These are phyloP conservation scores for Drosophila tanythrix DNA, from an alignment of 2,888 invertebrate genomes.

Conservation along the genomic window DNA sequence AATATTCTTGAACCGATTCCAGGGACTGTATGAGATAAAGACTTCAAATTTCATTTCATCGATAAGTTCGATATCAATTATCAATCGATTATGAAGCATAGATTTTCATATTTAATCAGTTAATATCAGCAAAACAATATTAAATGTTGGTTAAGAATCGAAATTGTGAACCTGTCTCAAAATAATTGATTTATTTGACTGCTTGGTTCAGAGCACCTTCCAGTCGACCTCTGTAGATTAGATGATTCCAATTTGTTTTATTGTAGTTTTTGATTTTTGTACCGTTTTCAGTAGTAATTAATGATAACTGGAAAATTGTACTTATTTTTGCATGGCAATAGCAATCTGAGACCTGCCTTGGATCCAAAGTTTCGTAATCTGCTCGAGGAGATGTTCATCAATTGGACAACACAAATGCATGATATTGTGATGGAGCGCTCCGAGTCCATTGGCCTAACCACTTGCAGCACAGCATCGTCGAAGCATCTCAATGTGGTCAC, in stretches of 20 bases:
- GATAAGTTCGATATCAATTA: not conserved
- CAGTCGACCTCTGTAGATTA: not conserved
- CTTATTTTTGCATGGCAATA: conserved; percentile 37
- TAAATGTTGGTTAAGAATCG: not conserved
- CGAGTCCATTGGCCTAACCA: conserved; percentile 53
- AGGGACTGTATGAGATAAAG: not conserved
- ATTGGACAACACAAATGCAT: conserved; percentile 93
- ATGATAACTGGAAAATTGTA: conserved; percentile 7
- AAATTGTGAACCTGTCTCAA: not conserved
- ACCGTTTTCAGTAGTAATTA: conserved; percentile 6
- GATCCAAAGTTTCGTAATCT: conserved; percentile 86
- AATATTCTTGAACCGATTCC: not conserved
- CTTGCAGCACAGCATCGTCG: conserved; percentile 5
- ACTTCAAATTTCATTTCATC: not conserved
- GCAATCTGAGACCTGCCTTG: conserved; percentile 66
- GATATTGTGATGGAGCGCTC: conserved; percentile 80
- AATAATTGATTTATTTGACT: not conserved
- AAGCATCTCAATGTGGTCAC: conserved; percentile 55
- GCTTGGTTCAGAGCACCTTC: not conserved
- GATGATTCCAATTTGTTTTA: not conserved
- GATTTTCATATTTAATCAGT: not conserved
- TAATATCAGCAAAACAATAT: not conserved
- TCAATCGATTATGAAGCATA: not conserved
- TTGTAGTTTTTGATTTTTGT: not conserved
- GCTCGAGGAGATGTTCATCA: conserved; percentile 94